Evolutionary conservation across 2,888 invertebrate species (phyloP).

Genomic region (Agrotis puta): DNA sequence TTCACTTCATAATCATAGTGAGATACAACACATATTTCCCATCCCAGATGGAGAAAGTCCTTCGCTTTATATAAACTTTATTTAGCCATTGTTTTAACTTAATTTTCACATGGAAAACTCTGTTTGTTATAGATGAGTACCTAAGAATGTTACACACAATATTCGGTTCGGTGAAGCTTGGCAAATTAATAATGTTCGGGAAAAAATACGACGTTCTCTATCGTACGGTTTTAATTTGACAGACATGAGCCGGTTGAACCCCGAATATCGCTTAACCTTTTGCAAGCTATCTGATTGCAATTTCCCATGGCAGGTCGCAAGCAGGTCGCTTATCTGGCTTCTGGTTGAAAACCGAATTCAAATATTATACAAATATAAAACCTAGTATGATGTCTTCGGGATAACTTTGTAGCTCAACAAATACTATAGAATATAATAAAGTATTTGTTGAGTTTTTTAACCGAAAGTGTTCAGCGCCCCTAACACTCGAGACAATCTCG

Average conservation of each 20-base stretch:
- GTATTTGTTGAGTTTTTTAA: too few species aligned
- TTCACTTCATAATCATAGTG: conserved; percentile 67
- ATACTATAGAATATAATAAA: too few species aligned
- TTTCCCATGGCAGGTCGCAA: too few species aligned
- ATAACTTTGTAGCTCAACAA: too few species aligned
- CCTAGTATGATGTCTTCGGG: too few species aligned
- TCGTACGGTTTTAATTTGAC: background rate
- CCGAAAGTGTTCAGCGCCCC: background rate
- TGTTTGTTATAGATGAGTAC: conserved; percentile 55
- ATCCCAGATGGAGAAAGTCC: conserved; percentile 73
- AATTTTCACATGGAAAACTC: conserved; percentile 69
- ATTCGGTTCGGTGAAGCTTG: background rate
- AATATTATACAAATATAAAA: too few species aligned
- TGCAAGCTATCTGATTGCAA: too few species aligned
- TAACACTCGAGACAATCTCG: conserved; percentile 41
- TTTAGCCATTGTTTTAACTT: conserved; percentile 65
- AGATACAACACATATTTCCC: conserved; percentile 65
- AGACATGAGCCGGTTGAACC: background rate
- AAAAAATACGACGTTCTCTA: background rate
- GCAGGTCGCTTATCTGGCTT: too few species aligned
- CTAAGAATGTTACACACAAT: conserved; percentile 2
- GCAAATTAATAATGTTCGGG: background rate
- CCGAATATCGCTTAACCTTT: too few species aligned
- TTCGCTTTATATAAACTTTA: conserved; percentile 65
- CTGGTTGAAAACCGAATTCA: too few species aligned